phyloP scores from a whole-genome alignment of 2,797 vertebrate species.

The Acanthurus lineatus region DNA sequence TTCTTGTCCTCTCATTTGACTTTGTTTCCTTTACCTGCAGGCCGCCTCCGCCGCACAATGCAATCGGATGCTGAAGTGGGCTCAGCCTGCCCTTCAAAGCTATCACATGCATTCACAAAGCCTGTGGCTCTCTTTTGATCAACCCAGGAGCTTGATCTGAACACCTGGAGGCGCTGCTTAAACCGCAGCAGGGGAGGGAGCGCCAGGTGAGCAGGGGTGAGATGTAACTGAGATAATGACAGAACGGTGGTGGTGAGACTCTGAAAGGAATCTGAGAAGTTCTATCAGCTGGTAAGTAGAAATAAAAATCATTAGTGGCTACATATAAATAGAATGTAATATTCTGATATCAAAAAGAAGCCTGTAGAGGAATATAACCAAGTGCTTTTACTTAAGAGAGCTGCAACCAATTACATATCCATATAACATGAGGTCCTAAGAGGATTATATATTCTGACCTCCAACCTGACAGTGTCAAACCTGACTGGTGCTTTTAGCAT shows the following conservation, averaged over 20 bases:
- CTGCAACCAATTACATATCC: too few relatives aligned
- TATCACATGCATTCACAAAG: conserved; percentile 61
- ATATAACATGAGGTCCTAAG: too few relatives aligned
- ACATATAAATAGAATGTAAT: not conserved
- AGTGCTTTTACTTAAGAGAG: not conserved
- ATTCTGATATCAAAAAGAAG: not conserved
- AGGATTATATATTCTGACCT: too few relatives aligned
- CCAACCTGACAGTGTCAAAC: too few relatives aligned
- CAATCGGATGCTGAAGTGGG: conserved; percentile 33
- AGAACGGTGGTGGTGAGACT: not conserved
- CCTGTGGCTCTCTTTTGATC: conserved; percentile 60
- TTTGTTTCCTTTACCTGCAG: conserved; percentile 46
- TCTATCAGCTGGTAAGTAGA: not conserved
- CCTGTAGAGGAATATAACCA: not conserved
- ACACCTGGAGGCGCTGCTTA: conserved; percentile 42
- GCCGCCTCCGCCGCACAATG: conserved; percentile 28
- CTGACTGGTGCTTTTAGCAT: too few relatives aligned
- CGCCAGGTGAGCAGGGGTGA: conserved; percentile 18
- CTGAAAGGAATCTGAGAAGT: not conserved
- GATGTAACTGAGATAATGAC: conserved; percentile 5
- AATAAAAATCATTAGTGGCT: not conserved
- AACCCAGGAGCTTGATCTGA: conserved; percentile 55
- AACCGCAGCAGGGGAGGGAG: conserved; percentile 38
- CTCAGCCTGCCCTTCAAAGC: conserved; percentile 49
- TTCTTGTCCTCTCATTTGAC: conserved; percentile 52